phyloP scores from a whole-genome alignment of 64 coral and sea anemone species.

The Exaiptasia diaphana region DNA sequence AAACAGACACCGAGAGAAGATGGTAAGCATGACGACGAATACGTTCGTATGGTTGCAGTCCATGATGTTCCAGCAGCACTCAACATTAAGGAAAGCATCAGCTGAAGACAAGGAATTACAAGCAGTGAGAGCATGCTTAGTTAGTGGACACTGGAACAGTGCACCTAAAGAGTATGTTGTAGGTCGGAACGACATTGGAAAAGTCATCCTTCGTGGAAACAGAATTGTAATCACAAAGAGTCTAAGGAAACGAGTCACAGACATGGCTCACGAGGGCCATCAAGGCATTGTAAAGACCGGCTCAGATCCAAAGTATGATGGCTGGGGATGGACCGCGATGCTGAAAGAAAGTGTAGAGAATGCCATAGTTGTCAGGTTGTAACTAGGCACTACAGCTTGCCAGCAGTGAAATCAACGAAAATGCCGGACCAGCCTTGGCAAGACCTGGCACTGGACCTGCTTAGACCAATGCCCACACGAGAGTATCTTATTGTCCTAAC shows the following conservation, averaged over 20 bases:
- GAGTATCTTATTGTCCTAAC: constrained; percentile 19
- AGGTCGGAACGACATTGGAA: constrained; percentile 23
- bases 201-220: constrained; percentile 16
- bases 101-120: constrained; percentile 9
- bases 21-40: neutral
- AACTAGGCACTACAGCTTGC: constrained; percentile 9
- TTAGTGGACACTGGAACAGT: neutral
- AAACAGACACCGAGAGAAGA: neutral
- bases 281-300: constrained; percentile 49
- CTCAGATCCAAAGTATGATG: constrained; percentile 22
- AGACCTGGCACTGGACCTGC: constrained; percentile 39
- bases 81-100: constrained; percentile 18
- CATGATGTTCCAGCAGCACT: constrained; percentile 7
- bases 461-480: constrained; percentile 53
- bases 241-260: neutral
- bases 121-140: neutral
- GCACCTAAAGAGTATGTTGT: constrained; percentile 22
- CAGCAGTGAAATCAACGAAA: constrained; percentile 23
- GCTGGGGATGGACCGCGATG: neutral
- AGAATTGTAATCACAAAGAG: constrained; percentile 4
- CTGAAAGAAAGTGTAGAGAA: constrained; percentile 37
- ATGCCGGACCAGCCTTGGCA: constrained; percentile 54
- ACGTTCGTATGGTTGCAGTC: neutral
- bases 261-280: constrained; percentile 18
- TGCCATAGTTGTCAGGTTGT: constrained; percentile 55